These are phyloP conservation scores for Pocillopora verrucosa DNA, from an alignment of 64 coral and sea anemone genomes.

Conservation along the genomic window DNA sequence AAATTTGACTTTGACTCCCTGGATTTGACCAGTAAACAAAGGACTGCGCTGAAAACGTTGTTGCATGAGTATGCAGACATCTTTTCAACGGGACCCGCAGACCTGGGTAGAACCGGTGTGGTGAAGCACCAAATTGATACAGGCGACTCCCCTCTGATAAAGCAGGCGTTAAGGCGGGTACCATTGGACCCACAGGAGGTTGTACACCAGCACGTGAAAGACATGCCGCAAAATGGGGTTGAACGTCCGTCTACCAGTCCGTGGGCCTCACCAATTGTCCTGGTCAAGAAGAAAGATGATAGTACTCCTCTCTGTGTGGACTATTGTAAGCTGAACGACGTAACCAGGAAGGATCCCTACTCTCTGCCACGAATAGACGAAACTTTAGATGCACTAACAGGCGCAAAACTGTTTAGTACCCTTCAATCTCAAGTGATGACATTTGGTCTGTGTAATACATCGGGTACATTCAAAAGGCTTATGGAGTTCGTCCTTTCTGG, in stretches of 20 bases:
- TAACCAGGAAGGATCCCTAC: constrained; percentile 3
- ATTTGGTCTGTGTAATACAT: neutral
- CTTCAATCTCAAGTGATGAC: neutral
- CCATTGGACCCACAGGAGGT: neutral
- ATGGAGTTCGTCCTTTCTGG: neutral
- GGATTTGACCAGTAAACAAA: neutral
- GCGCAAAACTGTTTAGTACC: neutral
- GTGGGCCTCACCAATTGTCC: constrained; percentile 37
- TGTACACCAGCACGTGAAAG: neutral
- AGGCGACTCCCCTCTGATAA: neutral
- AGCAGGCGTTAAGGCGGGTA: constrained; percentile 27
- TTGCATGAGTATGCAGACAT: constrained; percentile 27
- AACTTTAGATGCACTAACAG: constrained; percentile 9
- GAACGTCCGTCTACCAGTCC: neutral
- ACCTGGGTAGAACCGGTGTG: constrained; percentile 15
- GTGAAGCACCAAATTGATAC: constrained; percentile 44
- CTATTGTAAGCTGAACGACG: constrained; percentile 30
- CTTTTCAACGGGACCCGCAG: neutral
- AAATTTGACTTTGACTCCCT: neutral
- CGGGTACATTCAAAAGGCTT: neutral
- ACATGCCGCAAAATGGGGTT: constrained; percentile 9
- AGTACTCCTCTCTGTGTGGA: constrained; percentile 15
- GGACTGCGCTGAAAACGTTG: neutral
- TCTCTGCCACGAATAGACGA: constrained; percentile 37
- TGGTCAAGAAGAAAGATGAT: constrained; percentile 46